A percentile compares a stretch with the other conserved stretches of the same genome.
Evolutionary conservation across 2,113 vertebrate species (phyloP).

Genomic region (Aepyceros melampus): DNA sequence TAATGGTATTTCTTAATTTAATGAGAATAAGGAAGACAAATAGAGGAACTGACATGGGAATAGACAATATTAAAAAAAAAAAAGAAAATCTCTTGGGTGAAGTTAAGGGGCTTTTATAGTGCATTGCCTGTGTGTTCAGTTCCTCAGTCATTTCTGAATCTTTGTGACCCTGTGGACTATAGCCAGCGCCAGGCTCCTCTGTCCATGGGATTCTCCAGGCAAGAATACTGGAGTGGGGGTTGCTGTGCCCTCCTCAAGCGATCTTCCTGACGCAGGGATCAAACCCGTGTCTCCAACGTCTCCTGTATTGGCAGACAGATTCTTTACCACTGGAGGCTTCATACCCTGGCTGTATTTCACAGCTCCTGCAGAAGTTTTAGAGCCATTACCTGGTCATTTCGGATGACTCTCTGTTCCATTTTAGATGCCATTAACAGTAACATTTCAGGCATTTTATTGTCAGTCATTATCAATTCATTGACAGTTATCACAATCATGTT

Average conservation of each 20-base stretch:
- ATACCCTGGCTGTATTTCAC: not conserved
- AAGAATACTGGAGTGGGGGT: not conserved
- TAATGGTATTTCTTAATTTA: not conserved
- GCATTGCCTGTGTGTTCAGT: fast-evolving
- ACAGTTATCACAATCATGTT: not conserved
- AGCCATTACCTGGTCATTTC: not conserved
- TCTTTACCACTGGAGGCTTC: not conserved
- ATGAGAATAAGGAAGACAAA: not conserved
- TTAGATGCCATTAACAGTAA: not conserved
- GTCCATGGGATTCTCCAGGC: not conserved
- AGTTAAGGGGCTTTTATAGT: not conserved
- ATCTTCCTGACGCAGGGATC: not conserved
- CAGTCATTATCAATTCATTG: not conserved
- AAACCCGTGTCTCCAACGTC: not conserved
- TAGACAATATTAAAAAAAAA: not conserved
- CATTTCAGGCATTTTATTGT: not conserved
- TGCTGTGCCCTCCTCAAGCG: not conserved
- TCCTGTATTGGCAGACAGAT: not conserved
- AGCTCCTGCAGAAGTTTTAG: not conserved
- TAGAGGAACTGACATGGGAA: not conserved
- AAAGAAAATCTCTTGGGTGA: not conserved
- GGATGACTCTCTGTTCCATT: not conserved
- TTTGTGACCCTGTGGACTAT: not conserved
- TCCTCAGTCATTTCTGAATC: not conserved
- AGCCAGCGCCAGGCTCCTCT: not conserved